phyloP scores from a whole-genome alignment of 35 echinoderm and acorn worm genomes.

The Anneissia japonica region DNA sequence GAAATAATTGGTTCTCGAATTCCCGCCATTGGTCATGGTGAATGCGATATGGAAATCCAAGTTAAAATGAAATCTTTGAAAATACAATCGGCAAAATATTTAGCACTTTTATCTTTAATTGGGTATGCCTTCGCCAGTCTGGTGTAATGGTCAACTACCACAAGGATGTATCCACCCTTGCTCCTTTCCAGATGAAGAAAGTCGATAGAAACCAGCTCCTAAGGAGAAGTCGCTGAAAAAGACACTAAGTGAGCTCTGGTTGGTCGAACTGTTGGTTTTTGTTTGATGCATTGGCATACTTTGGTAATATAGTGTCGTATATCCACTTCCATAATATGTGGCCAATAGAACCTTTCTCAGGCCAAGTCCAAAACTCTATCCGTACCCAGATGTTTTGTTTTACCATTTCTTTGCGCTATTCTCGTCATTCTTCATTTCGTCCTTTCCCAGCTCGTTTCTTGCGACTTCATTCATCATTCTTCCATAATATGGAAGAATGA shows the following conservation, averaged over 20 bases:
- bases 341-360: too few relatives aligned
- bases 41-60: constrained; percentile 32
- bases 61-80: constrained; percentile 43
- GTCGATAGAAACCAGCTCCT: constrained; percentile 57
- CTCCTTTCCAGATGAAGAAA: constrained; percentile 52
- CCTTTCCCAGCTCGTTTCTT: too few relatives aligned
- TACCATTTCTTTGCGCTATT: too few relatives aligned
- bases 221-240: neutral
- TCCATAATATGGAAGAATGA: too few relatives aligned
- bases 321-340: too few relatives aligned
- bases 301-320: too few relatives aligned
- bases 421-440: too few relatives aligned
- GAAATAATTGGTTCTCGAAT: constrained; percentile 59
- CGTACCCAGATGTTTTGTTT: too few relatives aligned
- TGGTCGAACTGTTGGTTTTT: neutral
- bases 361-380: too few relatives aligned
- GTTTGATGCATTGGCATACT: too few relatives aligned
- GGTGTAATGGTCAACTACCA: constrained; percentile 62
- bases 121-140: constrained; percentile 69
- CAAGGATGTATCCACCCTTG: constrained; percentile 61
- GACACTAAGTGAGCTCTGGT: neutral
- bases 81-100: constrained; percentile 42
- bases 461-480: too few relatives aligned
- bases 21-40: constrained; percentile 53
- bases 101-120: constrained; percentile 42